Conservation (phyloP, 2,797 vertebrate species). For the Dipus sagitta region DNA sequence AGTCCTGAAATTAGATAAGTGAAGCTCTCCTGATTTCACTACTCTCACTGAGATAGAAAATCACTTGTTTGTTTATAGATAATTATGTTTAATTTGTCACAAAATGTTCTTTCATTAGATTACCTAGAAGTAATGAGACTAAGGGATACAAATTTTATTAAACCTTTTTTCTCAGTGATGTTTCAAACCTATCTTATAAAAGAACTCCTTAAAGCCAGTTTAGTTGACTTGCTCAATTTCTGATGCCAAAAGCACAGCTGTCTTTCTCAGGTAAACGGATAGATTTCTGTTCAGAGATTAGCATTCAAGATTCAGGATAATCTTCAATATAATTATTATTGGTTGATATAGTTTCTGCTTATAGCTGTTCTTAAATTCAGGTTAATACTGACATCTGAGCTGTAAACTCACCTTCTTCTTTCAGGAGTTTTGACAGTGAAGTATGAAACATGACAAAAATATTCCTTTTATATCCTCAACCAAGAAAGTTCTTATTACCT, state of each 20-base stretch:
- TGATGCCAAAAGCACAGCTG: constrained; percentile 6
- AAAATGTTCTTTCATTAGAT: constrained; percentile 12
- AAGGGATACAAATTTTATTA: constrained; percentile 1
- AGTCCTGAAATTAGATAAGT: neutral
- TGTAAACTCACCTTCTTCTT: neutral
- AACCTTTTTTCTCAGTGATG: neutral
- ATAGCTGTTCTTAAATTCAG: neutral
- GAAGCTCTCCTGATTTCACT: constrained; percentile 21
- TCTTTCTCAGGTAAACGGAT: constrained; percentile 3
- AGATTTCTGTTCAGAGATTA: constrained; percentile 21
- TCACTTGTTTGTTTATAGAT: constrained; percentile 39
- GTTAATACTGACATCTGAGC: neutral
- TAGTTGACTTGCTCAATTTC: constrained; percentile 21
- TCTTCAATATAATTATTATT: neutral
- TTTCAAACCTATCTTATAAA: neutral
- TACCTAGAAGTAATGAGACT: constrained; percentile 15
- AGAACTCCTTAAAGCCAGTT: neutral
- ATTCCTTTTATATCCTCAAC: neutral
- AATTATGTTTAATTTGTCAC: neutral
- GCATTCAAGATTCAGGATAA: neutral
- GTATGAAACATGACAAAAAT: constrained; percentile 18
- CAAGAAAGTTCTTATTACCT: constrained; percentile 28
- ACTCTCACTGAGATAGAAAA: constrained; percentile 36
- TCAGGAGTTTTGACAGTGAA: constrained; percentile 47
- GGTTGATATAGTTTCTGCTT: neutral